Evolutionary conservation across 1,140 invertebrate genomes (phyloP).

Genomic region (Zophobas morio): DNA sequence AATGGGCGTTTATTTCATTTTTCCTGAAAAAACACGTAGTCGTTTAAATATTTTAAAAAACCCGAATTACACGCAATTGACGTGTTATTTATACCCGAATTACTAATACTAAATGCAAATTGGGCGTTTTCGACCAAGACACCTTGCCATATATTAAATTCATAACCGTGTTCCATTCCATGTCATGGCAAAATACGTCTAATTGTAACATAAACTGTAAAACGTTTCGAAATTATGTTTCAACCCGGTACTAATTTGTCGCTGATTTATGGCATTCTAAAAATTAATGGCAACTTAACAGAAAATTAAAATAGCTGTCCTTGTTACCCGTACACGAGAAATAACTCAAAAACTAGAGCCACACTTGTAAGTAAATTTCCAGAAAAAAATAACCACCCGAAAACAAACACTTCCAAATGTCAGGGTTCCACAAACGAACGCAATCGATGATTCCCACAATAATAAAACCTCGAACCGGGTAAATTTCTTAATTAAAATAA

Average conservation of each 20-base stretch:
- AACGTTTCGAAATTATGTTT: conserved; percentile 12
- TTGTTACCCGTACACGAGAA: neutral
- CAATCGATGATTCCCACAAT: neutral
- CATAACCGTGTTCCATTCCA: neutral
- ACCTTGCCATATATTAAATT: neutral
- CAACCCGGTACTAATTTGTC: conserved; percentile 11
- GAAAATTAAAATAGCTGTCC: conserved; percentile 12
- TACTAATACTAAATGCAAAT: too few relatives aligned
- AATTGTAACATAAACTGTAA: neutral
- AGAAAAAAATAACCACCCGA: too few relatives aligned
- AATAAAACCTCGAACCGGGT: neutral
- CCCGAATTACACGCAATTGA: too few relatives aligned
- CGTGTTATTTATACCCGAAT: too few relatives aligned
- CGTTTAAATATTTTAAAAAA: too few relatives aligned
- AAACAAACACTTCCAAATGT: neutral
- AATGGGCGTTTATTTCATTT: too few relatives aligned
- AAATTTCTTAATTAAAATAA: conserved; percentile 24
- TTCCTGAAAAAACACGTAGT: too few relatives aligned
- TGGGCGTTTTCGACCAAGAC: neutral
- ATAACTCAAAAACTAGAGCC: conserved; percentile 2
- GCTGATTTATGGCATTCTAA: conserved; percentile 11
- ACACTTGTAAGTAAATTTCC: neutral
- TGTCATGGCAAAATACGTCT: neutral
- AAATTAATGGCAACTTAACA: neutral
- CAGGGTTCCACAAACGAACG: neutral